phyloP scores from a whole-genome alignment of 2,113 vertebrate species.

The Calonectris borealis region DNA sequence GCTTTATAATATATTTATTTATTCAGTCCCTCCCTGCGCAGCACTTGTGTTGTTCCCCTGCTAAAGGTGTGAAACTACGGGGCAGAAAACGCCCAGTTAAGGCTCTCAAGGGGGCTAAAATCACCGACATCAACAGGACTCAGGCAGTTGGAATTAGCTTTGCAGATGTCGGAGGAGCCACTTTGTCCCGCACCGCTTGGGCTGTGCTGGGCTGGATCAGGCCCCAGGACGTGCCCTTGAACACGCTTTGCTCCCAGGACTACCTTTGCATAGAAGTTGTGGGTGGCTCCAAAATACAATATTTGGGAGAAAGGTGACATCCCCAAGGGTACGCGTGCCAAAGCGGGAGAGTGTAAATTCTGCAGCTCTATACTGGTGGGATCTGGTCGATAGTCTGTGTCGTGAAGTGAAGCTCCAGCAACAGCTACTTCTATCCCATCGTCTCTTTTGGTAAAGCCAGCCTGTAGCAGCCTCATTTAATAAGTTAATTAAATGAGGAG shows the following conservation, averaged over 20 bases:
- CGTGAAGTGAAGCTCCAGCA: background rate
- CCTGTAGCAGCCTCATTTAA: background rate
- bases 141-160: background rate
- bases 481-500: constrained; percentile 16
- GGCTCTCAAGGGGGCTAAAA: background rate
- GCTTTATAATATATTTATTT: background rate
- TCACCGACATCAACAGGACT: background rate
- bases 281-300: background rate
- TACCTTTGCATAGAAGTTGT: background rate
- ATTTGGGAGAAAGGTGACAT: background rate
- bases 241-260: background rate
- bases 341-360: background rate
- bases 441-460: background rate
- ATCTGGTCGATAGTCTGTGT: rapidly evolving
- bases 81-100: rapidly evolving
- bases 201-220: background rate
- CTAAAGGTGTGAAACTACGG: background rate
- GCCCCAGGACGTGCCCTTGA: background rate
- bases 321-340: background rate
- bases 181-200: background rate
- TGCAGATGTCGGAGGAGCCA: background rate
- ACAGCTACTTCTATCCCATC: background rate
- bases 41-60: background rate
- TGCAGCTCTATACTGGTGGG: background rate
- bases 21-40: background rate